A percentile compares a stretch with the other conserved stretches of the same genome.
phyloP scores from a whole-genome alignment of 1,140 invertebrate genomes.

The Brachionus paranguensis region DNA sequence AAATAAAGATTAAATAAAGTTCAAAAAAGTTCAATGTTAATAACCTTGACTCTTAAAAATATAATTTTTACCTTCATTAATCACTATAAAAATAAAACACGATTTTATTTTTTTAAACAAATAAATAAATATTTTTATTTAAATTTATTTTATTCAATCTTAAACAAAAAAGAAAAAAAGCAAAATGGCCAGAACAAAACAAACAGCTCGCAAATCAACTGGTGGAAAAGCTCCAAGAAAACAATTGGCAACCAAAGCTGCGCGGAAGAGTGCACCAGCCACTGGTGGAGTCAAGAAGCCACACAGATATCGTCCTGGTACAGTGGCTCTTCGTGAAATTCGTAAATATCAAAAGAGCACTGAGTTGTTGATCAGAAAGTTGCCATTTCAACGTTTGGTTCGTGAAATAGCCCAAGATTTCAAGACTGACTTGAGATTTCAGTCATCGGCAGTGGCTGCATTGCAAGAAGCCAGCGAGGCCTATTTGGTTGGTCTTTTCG shows the following conservation, averaged over 20 bases:
- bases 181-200: slow-evolving; percentile 69
- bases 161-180: slow-evolving; percentile 27
- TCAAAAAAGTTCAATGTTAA: not conserved
- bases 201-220: slow-evolving; percentile 67
- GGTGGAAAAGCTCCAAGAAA: slow-evolving; percentile 58
- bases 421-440: slow-evolving; percentile 62
- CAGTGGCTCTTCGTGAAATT: slow-evolving; percentile 76
- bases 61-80: not conserved
- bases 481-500: slow-evolving; percentile 76
- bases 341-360: slow-evolving; percentile 77
- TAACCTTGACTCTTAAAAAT: too few species aligned
- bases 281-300: slow-evolving; percentile 61
- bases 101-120: too few species aligned
- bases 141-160: too few species aligned
- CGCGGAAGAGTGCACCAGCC: slow-evolving; percentile 58
- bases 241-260: slow-evolving; percentile 63
- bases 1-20: not conserved
- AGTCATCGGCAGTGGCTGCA: slow-evolving; percentile 57
- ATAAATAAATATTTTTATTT: too few species aligned
- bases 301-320: slow-evolving; percentile 64
- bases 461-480: slow-evolving; percentile 75
- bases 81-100: not conserved
- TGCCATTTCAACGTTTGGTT: slow-evolving; percentile 76
- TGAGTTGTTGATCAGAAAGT: slow-evolving; percentile 71
- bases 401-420: slow-evolving; percentile 78